phyloP scores from a whole-genome alignment of 2,113 vertebrate genomes.

The Arenaria interpres region DNA sequence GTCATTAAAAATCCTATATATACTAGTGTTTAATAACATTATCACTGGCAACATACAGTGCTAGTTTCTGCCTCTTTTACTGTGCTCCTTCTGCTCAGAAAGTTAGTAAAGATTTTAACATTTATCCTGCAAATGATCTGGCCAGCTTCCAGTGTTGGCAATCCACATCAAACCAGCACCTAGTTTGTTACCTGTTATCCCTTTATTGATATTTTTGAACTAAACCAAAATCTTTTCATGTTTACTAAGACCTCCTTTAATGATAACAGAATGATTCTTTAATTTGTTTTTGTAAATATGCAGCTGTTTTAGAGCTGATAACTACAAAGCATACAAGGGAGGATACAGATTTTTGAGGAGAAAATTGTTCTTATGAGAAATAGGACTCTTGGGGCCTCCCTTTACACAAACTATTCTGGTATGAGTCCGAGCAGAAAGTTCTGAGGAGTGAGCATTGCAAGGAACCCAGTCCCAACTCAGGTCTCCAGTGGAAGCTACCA shows the following conservation, averaged over 20 bases:
- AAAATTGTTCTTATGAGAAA: neutral
- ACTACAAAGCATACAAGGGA: neutral
- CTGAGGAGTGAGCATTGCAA: too few species aligned
- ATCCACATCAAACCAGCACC: neutral
- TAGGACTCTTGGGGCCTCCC: neutral
- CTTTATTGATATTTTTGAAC: neutral
- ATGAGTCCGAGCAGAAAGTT: neutral
- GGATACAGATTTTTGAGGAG: neutral
- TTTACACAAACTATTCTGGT: neutral
- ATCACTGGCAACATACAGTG: accelerated
- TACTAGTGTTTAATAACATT: neutral
- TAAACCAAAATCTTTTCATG: neutral
- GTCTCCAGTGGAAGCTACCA: neutral
- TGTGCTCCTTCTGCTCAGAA: neutral
- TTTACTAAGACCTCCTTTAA: neutral
- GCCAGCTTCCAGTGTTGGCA: neutral
- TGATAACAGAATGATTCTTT: neutral
- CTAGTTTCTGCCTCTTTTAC: neutral
- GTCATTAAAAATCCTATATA: neutral
- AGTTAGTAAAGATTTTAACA: neutral
- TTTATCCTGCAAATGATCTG: neutral
- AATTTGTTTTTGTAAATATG: neutral
- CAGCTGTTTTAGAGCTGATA: neutral
- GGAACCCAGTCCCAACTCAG: neutral
- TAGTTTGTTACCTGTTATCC: neutral